phyloP scores from a whole-genome alignment of 2,888 invertebrate genomes.

The Drosophila kanekoi region DNA sequence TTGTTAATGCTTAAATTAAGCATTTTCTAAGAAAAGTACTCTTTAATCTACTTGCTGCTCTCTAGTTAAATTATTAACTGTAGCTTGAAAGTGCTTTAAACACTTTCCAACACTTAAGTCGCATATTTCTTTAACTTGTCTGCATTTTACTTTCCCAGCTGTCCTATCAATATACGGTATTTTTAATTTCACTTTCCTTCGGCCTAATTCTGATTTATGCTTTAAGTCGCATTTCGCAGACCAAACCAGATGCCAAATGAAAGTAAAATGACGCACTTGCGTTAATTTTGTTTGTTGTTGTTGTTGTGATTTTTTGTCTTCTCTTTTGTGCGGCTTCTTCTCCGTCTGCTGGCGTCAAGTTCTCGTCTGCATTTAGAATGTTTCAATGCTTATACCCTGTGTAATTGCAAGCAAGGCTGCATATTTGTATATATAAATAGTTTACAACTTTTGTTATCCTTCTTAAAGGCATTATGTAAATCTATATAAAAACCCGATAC shows the following conservation, averaged over 20 bases:
- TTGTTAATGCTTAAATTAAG: too few species aligned
- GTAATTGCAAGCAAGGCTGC: too few species aligned
- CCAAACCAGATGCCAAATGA: constrained; percentile 23
- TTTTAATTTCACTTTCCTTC: constrained; percentile 38
- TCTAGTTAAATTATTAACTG: too few species aligned
- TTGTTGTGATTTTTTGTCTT: constrained; percentile 3
- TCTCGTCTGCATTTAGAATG: constrained; percentile 22
- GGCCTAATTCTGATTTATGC: constrained; percentile 54
- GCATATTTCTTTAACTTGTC: constrained; percentile 19
- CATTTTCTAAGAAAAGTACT: too few species aligned
- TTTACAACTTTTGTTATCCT: too few species aligned
- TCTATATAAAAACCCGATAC: too few species aligned
- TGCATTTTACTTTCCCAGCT: constrained; percentile 22
- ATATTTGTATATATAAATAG: neutral
- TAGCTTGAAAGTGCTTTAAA: constrained; percentile 4
- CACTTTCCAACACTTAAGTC: neutral
- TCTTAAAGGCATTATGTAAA: too few species aligned
- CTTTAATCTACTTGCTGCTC: too few species aligned
- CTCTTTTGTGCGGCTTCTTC: constrained; percentile 2
- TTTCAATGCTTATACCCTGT: constrained; percentile 14
- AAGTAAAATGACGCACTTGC: constrained; percentile 81
- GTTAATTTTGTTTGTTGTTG: constrained; percentile 6
- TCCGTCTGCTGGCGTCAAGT: constrained; percentile 7
- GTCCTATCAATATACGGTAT: constrained; percentile 1
- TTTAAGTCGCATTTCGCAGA: constrained; percentile 21